phyloP scores from a whole-genome alignment of 1,140 invertebrate genomes.

The Musca domestica region DNA sequence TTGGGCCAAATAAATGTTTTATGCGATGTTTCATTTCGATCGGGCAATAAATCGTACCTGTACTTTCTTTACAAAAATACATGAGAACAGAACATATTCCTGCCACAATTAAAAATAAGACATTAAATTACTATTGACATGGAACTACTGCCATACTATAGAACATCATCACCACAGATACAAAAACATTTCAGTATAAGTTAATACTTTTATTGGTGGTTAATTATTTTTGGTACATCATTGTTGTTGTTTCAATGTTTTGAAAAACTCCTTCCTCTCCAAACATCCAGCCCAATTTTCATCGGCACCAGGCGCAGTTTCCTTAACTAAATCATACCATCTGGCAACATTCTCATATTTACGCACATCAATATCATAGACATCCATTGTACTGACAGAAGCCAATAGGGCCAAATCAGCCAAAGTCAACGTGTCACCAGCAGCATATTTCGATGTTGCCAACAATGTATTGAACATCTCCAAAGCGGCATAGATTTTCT shows the following conservation, averaged over 20 bases:
- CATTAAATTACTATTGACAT: no score
- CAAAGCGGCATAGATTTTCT: conserved; percentile 63
- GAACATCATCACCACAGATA: no score
- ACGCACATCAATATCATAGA: conserved; percentile 63
- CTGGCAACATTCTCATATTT: conserved; percentile 66
- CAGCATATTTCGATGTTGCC: conserved; percentile 61
- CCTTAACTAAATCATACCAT: conserved; percentile 69
- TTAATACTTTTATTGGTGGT: no score
- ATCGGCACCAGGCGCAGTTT: conserved; percentile 68
- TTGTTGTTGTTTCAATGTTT: background rate
- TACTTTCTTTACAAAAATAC: no score
- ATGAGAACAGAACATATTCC: no score
- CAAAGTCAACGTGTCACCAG: conserved; percentile 67
- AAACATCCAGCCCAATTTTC: conserved; percentile 62
- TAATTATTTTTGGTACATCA: no score
- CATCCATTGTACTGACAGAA: conserved; percentile 67
- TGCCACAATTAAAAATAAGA: no score
- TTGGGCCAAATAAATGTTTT: no score
- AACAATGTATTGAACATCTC: conserved; percentile 65
- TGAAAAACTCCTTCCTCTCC: conserved; percentile 54
- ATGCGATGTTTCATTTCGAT: no score
- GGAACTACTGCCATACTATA: no score
- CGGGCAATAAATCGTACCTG: no score
- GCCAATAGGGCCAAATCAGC: conserved; percentile 66
- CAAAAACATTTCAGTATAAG: no score